Conservation (phyloP, 2,888 invertebrate species). For the Melieria picta region DNA sequence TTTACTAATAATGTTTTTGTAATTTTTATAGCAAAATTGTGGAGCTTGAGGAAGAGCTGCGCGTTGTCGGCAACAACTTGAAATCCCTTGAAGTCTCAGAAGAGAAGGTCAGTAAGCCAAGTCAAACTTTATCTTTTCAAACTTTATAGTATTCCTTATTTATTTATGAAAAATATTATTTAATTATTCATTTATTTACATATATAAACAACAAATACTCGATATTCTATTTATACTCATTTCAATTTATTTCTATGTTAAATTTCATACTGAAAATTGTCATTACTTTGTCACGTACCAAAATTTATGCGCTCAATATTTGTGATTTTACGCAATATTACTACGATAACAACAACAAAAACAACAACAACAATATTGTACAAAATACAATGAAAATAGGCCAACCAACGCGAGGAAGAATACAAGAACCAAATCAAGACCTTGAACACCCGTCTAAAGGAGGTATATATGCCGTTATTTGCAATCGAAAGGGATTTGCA, state of each 20-base stretch:
- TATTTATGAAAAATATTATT: background rate
- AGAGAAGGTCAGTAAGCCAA: slow-evolving; percentile 86
- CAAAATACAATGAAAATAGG: slow-evolving; percentile 70
- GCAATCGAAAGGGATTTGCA: slow-evolving; percentile 3
- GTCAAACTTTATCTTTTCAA: slow-evolving; percentile 1
- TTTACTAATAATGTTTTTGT: slow-evolving; percentile 25
- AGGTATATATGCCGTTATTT: slow-evolving; percentile 72
- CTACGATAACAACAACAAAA: slow-evolving; percentile 17
- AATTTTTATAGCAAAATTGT: slow-evolving; percentile 89
- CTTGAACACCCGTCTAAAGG: slow-evolving; percentile 98
- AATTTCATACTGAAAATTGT: background rate
- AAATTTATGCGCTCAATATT: too few relatives aligned
- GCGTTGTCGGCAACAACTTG: slow-evolving; percentile 99
- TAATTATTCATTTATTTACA: background rate
- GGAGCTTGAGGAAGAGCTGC: slow-evolving; percentile 99
- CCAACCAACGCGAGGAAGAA: slow-evolving; percentile 99
- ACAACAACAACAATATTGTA: slow-evolving; percentile 37
- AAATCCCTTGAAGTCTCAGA: slow-evolving; percentile 99
- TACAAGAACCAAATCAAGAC: slow-evolving; percentile 99
- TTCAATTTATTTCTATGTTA: background rate
- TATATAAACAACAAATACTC: background rate
- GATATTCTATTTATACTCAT: background rate
- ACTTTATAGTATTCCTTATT: background rate
- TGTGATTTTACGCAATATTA: slow-evolving; percentile 13
- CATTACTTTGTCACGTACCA: background rate